Conservation (phyloP, 2,888 invertebrate species). For the Harpalus rubripes region DNA sequence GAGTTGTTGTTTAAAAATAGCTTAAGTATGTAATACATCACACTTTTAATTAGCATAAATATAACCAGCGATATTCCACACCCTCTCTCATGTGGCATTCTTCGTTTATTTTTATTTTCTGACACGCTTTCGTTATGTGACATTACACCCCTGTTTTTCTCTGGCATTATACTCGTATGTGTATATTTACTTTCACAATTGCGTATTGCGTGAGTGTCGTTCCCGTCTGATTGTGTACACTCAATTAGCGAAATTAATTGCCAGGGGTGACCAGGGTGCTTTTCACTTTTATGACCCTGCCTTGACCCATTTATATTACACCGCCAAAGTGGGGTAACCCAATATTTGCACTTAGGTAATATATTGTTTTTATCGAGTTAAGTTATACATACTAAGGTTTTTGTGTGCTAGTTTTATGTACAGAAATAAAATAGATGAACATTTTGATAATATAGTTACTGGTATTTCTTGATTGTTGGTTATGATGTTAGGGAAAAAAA, state of each 20-base stretch:
- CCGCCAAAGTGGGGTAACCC: not conserved
- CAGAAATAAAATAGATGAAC: no score
- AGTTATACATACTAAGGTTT: no score
- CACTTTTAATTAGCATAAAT: not conserved
- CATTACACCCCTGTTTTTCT: slow-evolving; percentile 6
- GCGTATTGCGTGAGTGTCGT: slow-evolving; percentile 17
- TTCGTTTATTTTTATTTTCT: slow-evolving; percentile 18
- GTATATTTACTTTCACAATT: slow-evolving; percentile 6
- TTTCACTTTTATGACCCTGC: slow-evolving; percentile 8
- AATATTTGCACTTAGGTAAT: slow-evolving; percentile 29
- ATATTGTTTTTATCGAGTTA: not conserved
- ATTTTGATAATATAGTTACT: no score
- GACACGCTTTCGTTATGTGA: slow-evolving; percentile 4
- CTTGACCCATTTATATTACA: not conserved
- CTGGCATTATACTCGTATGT: not conserved
- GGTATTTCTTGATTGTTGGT: no score
- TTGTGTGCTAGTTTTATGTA: no score
- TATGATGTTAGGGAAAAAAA: no score
- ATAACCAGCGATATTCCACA: not conserved
- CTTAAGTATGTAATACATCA: not conserved
- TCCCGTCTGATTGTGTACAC: slow-evolving; percentile 7
- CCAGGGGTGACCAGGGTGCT: not conserved
- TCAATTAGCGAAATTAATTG: slow-evolving; percentile 14
- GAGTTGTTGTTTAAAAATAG: not conserved
- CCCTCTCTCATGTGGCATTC: not conserved